phyloP scores from a whole-genome alignment of 2,888 invertebrate genomes.

The Stomorhina lunata region DNA sequence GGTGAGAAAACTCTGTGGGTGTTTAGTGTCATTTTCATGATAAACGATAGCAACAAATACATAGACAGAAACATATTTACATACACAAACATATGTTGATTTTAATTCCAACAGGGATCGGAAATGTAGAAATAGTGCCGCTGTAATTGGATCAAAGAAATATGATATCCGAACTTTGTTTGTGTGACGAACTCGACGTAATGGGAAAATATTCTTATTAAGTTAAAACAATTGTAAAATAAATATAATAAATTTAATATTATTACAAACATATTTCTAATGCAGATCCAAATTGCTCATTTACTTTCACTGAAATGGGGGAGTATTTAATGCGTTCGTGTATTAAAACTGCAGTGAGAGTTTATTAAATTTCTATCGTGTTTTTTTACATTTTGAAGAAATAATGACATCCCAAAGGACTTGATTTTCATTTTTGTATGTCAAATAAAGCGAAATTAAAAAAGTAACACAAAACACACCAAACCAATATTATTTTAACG shows the following conservation, averaged over 20 bases:
- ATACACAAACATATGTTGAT: neutral
- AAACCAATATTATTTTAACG: conserved; percentile 10
- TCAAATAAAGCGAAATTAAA: neutral
- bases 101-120: neutral
- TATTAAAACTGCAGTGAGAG: too few species aligned
- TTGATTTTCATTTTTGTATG: neutral
- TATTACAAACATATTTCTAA: too few species aligned
- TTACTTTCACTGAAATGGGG: too few species aligned
- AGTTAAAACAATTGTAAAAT: too few species aligned
- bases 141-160: too few species aligned
- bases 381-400: neutral
- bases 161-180: too few species aligned
- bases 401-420: conserved; percentile 33
- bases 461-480: neutral
- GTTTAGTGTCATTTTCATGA: conserved; percentile 30
- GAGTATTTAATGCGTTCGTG: too few species aligned
- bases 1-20: conserved; percentile 22
- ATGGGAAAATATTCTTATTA: too few species aligned
- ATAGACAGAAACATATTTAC: neutral
- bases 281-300: too few species aligned
- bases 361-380: conserved; percentile 19
- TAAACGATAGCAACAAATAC: neutral
- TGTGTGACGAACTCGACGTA: too few species aligned
- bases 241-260: too few species aligned
- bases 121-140: too few species aligned